Base-by-base conservation (phyloP, 2,113 vertebrate genomes). In the Nipponia nippon region DNA sequence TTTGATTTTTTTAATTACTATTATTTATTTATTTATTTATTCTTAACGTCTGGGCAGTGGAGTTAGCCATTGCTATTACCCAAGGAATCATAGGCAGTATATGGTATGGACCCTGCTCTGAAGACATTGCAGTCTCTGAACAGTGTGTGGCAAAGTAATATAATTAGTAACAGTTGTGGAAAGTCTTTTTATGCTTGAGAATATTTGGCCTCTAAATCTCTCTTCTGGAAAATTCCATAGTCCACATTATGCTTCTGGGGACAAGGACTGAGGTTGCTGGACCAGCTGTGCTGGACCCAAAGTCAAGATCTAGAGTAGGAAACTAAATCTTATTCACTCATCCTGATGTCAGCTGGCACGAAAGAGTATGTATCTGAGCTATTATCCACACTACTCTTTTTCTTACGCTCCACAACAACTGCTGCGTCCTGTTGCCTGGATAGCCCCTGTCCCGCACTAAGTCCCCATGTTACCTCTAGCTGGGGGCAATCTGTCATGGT, bases 401-500 rank as follows among this genome's bases (percentile, higher is more conserved):
- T 78, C 42, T 78, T 38, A 13, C 46, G 34, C 29, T 53, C 36
- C 42, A 8, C 25, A 66, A 30, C 52, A 63, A 18, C 13, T 14
- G 1, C 38, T 71, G 49, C 23, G 6, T 16, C n/a, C 6, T 23
- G 1, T 19, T 75, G 26, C 44, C 56, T 55, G 56, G 32, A 13
- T 7, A 42, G 26, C 14, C 16, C 16, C 19, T 40, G 32, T 52
- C 58, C 49, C 15, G 11, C 5, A 10, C 62, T 20, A 1, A 8
- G 7, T 79, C 44, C n/a, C 27, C 9, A 0, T 3, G 19, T 34
- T 36, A 6, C 6, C 34, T 65, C 36, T 66, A 29, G 2, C 52
- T 42, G 47, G 40, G 32, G 73, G 5, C 30, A 72, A 4, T 42
- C 58, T 71, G 6, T 77, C 0, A 0, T 36, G 67, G 11, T 15